Conservation (phyloP, 2,113 vertebrate species). For the Myodes glareolus region DNA sequence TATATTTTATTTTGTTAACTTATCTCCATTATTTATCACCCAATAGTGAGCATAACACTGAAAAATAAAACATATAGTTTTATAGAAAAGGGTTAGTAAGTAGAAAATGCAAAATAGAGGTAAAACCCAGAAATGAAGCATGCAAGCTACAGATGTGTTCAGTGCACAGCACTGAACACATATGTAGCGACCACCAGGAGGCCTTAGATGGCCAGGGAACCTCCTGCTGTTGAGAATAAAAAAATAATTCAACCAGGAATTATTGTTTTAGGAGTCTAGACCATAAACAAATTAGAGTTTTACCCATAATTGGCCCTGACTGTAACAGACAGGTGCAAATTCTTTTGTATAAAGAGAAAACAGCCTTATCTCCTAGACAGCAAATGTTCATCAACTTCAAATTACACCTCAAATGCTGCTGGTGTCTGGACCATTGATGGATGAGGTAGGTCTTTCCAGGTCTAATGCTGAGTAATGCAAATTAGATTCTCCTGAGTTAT, state of each 20-base stretch:
- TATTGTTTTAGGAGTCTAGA: slow-evolving; percentile 46
- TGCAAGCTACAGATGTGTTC: not conserved
- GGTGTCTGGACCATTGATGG: slow-evolving; percentile 79
- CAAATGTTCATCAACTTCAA: slow-evolving; percentile 74
- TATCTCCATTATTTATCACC: slow-evolving; percentile 11
- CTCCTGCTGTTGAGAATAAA: not conserved
- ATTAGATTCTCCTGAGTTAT: slow-evolving; percentile 78
- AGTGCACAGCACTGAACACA: not conserved
- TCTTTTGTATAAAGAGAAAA: slow-evolving; percentile 54
- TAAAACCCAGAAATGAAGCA: not conserved
- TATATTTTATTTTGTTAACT: slow-evolving; percentile 48
- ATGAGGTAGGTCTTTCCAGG: slow-evolving; percentile 80
- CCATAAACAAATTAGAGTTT: slow-evolving; percentile 63
- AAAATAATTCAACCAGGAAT: not conserved
- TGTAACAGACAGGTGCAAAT: slow-evolving; percentile 66
- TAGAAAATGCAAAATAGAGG: not conserved
- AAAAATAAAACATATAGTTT: not conserved
- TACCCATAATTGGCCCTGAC: slow-evolving; percentile 53
- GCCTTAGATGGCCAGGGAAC: not conserved
- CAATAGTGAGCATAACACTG: not conserved
- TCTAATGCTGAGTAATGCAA: slow-evolving; percentile 77
- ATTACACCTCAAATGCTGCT: slow-evolving; percentile 74
- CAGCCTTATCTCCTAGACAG: slow-evolving; percentile 61
- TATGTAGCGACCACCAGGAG: not conserved
- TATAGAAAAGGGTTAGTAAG: not conserved